A percentile compares a stretch with the other conserved stretches of the same genome.
Conservation (phyloP, 2,888 invertebrate genomes). For the Melanargia galathea region DNA sequence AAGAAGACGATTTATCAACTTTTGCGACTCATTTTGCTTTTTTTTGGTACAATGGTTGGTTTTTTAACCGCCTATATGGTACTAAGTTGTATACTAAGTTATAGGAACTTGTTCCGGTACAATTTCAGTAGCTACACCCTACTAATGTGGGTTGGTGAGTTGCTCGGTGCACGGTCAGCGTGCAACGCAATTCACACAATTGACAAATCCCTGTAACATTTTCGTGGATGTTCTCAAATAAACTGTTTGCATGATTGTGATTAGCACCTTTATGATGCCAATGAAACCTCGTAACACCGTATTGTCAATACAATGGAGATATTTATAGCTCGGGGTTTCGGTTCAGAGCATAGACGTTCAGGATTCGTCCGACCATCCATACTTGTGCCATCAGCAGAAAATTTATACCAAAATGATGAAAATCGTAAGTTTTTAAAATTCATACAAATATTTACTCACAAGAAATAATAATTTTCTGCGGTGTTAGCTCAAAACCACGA, state of each 20-base stretch:
- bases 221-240: conserved; percentile 76
- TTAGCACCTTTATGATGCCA: conserved; percentile 76
- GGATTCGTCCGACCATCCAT: conserved; percentile 60
- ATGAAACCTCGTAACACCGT: conserved; percentile 71
- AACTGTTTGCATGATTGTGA: conserved; percentile 77
- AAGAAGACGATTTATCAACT: too few species aligned
- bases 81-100: background rate
- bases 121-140: background rate
- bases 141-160: background rate
- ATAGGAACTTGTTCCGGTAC: background rate
- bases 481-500: too few species aligned
- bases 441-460: background rate
- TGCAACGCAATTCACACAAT: conserved; percentile 73
- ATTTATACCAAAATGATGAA: conserved; percentile 65
- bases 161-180: conserved; percentile 11
- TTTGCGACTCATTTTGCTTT: too few species aligned
- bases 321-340: conserved; percentile 69
- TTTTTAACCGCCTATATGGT: too few species aligned
- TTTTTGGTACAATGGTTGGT: too few species aligned
- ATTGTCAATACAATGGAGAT: conserved; percentile 72
- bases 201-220: conserved; percentile 73
- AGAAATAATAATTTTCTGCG: too few species aligned
- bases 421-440: conserved; percentile 62
- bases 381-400: conserved; percentile 47
- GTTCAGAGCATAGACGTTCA: conserved; percentile 65